Conservation (phyloP, 2,113 vertebrate genomes). For the Calonectris borealis region DNA sequence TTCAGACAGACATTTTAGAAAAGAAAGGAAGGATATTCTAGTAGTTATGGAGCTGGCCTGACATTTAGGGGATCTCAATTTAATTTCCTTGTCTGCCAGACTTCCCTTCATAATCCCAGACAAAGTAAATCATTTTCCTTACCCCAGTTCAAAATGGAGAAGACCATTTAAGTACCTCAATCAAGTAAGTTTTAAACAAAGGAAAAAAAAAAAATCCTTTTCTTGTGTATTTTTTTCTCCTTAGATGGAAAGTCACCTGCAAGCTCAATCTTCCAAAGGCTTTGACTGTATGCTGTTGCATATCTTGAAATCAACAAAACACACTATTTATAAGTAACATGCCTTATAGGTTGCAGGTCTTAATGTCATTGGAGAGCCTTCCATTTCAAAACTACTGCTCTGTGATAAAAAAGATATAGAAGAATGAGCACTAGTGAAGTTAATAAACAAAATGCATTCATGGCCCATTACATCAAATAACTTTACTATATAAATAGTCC, state of each 20-base stretch:
- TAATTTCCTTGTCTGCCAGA: constrained; percentile 45
- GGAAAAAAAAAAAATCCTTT: neutral
- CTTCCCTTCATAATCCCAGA: constrained; percentile 1
- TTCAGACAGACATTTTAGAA: neutral
- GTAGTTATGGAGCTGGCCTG: neutral
- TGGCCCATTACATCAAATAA: constrained; percentile 62
- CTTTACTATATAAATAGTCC: constrained; percentile 55
- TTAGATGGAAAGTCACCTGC: neutral
- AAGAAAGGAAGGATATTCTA: neutral
- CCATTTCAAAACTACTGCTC: neutral
- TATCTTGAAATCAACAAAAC: neutral
- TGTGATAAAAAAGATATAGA: constrained; percentile 17
- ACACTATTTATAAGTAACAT: neutral
- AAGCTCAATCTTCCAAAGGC: neutral
- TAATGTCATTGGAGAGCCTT: neutral
- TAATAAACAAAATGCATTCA: constrained; percentile 66
- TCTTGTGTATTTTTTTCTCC: neutral
- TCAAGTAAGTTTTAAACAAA: neutral
- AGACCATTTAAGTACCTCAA: neutral
- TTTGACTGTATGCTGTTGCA: neutral
- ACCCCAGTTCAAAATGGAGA: neutral
- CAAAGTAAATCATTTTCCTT: neutral
- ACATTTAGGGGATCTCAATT: constrained; percentile 29
- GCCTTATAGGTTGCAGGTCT: neutral
- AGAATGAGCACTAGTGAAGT: constrained; percentile 14